Base-by-base conservation (phyloP, 2,113 vertebrate genomes). In the Eudorcas thomsonii region DNA sequence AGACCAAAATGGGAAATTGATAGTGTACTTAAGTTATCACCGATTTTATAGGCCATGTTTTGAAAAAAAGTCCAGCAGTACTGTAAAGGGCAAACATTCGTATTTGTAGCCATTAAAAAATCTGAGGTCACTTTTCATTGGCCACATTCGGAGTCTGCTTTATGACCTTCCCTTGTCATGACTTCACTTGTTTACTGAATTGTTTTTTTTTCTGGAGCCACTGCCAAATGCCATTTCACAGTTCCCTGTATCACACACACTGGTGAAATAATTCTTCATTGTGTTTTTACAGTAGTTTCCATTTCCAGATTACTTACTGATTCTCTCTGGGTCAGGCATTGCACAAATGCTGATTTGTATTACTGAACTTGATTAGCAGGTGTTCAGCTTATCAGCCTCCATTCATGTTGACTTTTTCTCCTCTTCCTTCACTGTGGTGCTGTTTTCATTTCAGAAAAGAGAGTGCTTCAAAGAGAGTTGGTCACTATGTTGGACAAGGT, bases 111-210 rank as follows among this genome's bases (percentile, higher is more conserved):
- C 90, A 89, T 90, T 94, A 77, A 91, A 93, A 90, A 91, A 88
- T 85, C 77, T 88, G 54, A 85, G 88, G 97, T 93, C 52, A 39
- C 43, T 96, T 92, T 87, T 90, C 16, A 94, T 64, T 86, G 84
- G 23, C 67, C 30, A 50, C 45, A 28, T 84, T 88, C 14, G 6
- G 33, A 93, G 23, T 50, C 48, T 50, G n/a, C 74, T 77, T 94
- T 83, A 62, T 81, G 62, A 92, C 60, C 82, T 95, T 88, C 36
- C n/a, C 26, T 80, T 48, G 54, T 91, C 54, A 43, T 88, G 77
- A 96, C 62, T 87, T 97, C 85, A 91, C 92, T 97, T 96, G 67
- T 96, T 96, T 91, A 71, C 90, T 25, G 36, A 96, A 50, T 39
- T 92, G 28, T 85, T 97, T 88, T 92, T 92, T 90, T 59, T 90